Base-by-base conservation (phyloP, 2,888 invertebrate genomes). In the Silvanus unidentatus region DNA sequence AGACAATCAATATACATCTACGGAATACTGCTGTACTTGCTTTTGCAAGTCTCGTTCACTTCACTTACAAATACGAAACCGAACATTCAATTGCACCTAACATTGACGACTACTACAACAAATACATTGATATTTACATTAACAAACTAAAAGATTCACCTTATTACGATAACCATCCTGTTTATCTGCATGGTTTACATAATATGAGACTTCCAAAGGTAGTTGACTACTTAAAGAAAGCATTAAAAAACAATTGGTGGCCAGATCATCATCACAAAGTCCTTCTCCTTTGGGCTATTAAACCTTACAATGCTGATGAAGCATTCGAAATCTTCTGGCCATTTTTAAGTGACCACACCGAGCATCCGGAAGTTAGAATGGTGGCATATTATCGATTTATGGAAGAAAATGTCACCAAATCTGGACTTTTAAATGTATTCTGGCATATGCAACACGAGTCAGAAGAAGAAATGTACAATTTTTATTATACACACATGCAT, bases 401-500 rank as follows among this genome's bases (percentile, higher is more conserved):
- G 47, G 56, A 66, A 36, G 64, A 71, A 6, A 61, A 68, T 30
- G 64, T 69, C 2, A 54, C 65, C 4, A 56, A 69, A 43, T 59
- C 66, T 1, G 60, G 66, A 8, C 56, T 75, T 15, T 63, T 72
- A 52, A 72, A 70, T 16, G 53, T 76, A 2, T 69, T 72, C 49
- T 73, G 72, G 70, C 59, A 69, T 40, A 74, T 77, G 73, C 54
- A 66, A 30, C 50, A 64, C n/a, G 75, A 76, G 50, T 61, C 57
- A 1, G 65, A 72, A 49, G 60, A 69, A 27, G 72, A 75, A 52
- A 55, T 77, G 2, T 74, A 75, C 53, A 71, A 73, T 49, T 75
- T 71, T 53, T 73, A 73, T 56, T 69, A 75, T 49, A 73, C 72
- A 1, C 73, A 70, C 1, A 52, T 77, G 15, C 62, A 69, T 35